Evolutionary conservation across 2,888 invertebrate genomes (phyloP).

Genomic region (Orthosia gothica): DNA sequence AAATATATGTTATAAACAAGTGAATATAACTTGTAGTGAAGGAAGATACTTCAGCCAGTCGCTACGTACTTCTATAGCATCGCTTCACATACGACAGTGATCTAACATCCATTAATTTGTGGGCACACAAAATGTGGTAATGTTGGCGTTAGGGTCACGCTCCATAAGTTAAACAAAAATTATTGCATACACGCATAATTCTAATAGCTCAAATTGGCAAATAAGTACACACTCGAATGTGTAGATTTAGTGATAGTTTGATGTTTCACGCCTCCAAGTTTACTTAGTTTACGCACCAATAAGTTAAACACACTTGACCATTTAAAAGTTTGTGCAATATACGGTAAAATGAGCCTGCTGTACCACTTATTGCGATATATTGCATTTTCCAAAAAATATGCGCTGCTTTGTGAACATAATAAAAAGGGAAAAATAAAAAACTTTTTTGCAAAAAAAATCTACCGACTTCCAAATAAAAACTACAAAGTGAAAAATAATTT

Average conservation of each 20-base stretch:
- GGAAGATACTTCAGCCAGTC: neutral
- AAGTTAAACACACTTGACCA: conserved; percentile 27
- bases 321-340: conserved; percentile 28
- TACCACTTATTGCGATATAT: neutral
- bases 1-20: too few relatives aligned
- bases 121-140: conserved; percentile 41
- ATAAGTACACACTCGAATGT: conserved; percentile 41
- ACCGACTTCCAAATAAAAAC: too few relatives aligned
- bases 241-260: conserved; percentile 39
- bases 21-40: too few relatives aligned
- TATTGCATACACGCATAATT: conserved; percentile 22
- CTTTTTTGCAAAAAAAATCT: too few relatives aligned
- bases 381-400: neutral
- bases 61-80: conserved; percentile 9
- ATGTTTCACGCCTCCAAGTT: conserved; percentile 37
- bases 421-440: too few relatives aligned
- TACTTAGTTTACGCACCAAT: conserved; percentile 48
- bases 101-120: conserved; percentile 35
- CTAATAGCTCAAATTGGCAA: conserved; percentile 44
- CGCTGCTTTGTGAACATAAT: neutral
- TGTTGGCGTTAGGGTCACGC: conserved; percentile 40
- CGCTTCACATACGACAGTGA: neutral
- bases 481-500: too few relatives aligned
- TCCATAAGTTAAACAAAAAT: conserved; percentile 56
- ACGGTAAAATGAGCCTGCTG: neutral